phyloP scores from a whole-genome alignment of 2,113 vertebrate genomes.

The Xyrauchen texanus region DNA sequence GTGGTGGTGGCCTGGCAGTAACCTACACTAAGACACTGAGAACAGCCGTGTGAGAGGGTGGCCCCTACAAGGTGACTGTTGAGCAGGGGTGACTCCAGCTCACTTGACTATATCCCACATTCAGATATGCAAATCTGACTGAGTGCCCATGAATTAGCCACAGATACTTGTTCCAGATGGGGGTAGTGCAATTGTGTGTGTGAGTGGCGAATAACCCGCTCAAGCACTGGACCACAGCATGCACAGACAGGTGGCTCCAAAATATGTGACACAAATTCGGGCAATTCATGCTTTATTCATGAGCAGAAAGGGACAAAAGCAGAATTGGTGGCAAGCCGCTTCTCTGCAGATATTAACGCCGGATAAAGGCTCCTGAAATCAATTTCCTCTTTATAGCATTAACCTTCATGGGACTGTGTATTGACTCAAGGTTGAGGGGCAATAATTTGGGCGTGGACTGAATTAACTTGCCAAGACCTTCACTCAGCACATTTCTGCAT shows the following conservation, averaged over 20 bases:
- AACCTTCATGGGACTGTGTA: conserved; percentile 68
- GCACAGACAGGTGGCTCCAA: conserved; percentile 65
- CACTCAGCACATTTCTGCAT: conserved; percentile 45
- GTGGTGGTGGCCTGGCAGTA: neutral
- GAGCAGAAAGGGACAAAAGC: conserved; percentile 54
- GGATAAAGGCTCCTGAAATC: conserved; percentile 61
- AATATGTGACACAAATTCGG: conserved; percentile 63
- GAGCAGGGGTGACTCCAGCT: conserved; percentile 25
- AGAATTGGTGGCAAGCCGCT: conserved; percentile 55
- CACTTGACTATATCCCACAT: conserved; percentile 26
- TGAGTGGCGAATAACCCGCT: neutral
- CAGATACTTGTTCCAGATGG: conserved; percentile 56
- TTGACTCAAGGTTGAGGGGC: conserved; percentile 70
- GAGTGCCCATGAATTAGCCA: conserved; percentile 54
- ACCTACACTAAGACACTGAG: neutral
- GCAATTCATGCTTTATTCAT: conserved; percentile 70
- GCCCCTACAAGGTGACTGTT: conserved; percentile 32
- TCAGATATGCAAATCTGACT: conserved; percentile 41
- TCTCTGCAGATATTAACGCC: conserved; percentile 58
- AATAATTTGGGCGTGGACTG: conserved; percentile 60
- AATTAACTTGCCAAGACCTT: conserved; percentile 68
- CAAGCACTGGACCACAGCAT: conserved; percentile 46
- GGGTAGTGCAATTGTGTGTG: conserved; percentile 19
- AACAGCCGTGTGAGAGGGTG: neutral
- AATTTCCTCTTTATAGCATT: conserved; percentile 68